Evolutionary conservation across 23 tunicate genomes (phyloP).

Genomic region (Pegea sp.): DNA sequence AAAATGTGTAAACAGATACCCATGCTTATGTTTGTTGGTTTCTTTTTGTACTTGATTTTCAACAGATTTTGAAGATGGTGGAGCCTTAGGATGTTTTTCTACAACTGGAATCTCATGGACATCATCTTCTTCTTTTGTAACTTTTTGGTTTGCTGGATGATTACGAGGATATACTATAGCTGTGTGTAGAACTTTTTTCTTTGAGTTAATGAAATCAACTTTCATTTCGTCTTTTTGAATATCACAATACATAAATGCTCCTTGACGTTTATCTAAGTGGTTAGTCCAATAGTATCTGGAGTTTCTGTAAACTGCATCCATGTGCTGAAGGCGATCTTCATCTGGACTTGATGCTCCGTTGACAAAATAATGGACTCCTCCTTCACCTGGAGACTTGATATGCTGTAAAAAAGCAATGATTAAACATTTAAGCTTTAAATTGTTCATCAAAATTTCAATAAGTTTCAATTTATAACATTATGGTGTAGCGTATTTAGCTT

Average conservation of each 20-base stretch:
- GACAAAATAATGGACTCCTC: conserved; percentile 82
- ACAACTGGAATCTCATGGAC: too few species aligned
- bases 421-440: too few species aligned
- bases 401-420: conserved; percentile 47
- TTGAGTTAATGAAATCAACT: conserved; percentile 41
- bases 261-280: conserved; percentile 20
- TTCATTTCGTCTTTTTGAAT: conserved; percentile 60
- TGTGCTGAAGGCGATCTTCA: conserved; percentile 58
- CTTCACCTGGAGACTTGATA: conserved; percentile 18
- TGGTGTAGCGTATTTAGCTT: too few species aligned
- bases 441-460: too few species aligned
- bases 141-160: too few species aligned
- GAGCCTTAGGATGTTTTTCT: too few species aligned
- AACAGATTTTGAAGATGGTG: too few species aligned
- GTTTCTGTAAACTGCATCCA: conserved; percentile 39
- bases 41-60: too few species aligned
- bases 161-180: neutral
- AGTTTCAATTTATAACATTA: too few species aligned
- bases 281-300: conserved; percentile 85
- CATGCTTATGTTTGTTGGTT: too few species aligned
- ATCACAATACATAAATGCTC: conserved; percentile 89
- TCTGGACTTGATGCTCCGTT: conserved; percentile 48
- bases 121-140: too few species aligned
- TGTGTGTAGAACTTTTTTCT: conserved; percentile 6
- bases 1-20: too few species aligned